These are phyloP conservation scores for Helarctos malayanus DNA, from an alignment of 2,797 vertebrate species.

Conservation along the genomic window DNA sequence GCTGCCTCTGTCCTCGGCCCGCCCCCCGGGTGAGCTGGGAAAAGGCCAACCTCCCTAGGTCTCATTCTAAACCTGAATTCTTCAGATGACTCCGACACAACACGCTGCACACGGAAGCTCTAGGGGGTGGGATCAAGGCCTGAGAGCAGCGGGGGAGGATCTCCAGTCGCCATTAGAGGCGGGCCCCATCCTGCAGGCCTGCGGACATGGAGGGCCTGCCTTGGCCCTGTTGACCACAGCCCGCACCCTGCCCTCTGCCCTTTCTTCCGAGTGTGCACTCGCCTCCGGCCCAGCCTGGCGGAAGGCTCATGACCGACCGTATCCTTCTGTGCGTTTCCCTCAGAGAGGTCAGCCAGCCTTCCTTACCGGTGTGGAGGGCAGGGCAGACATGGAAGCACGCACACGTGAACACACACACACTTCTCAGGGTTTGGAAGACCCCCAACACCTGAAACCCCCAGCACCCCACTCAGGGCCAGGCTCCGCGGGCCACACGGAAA, in stretches of 20 bases:
- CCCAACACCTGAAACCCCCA: conserved; percentile 11
- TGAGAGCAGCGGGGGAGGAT: neutral
- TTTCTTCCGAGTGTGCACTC: fast-evolving
- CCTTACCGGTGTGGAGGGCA: conserved; percentile 67
- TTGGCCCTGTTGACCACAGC: neutral
- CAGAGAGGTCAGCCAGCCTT: conserved; percentile 31
- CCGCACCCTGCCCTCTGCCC: too few species aligned
- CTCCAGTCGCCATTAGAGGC: neutral
- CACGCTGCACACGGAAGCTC: conserved; percentile 58
- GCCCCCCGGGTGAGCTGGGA: conserved; percentile 57
- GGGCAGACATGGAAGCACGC: conserved; percentile 29
- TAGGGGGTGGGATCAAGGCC: neutral
- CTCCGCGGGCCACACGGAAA: conserved; percentile 73
- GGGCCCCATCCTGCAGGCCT: neutral
- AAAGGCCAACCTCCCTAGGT: neutral
- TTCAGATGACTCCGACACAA: conserved; percentile 67
- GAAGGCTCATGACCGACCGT: neutral
- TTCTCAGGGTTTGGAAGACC: conserved; percentile 66
- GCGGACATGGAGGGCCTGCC: neutral
- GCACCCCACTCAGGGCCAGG: conserved; percentile 66
- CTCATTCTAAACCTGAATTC: conserved; percentile 65
- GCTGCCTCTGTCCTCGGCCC: neutral
- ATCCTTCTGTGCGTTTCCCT: conserved; percentile 72
- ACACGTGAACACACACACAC: neutral
- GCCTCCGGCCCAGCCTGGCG: neutral